Evolutionary conservation across 2,888 invertebrate species (phyloP).

Genomic region (Drosophila melanocephala): DNA sequence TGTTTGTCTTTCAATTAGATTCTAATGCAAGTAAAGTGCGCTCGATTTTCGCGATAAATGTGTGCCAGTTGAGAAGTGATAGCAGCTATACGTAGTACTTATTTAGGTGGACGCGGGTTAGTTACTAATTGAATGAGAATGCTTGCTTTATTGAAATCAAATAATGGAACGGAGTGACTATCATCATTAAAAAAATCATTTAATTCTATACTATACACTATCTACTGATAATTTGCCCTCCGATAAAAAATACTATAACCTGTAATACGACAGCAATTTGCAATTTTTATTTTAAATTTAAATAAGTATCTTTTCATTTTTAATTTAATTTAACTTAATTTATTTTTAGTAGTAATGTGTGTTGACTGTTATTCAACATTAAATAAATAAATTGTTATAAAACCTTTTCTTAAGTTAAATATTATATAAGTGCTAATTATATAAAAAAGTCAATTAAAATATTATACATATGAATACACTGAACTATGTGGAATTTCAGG

Average conservation of each 20-base stretch:
- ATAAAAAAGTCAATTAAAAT: neutral
- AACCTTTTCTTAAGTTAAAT: neutral
- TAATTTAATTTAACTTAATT: neutral
- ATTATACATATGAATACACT: neutral
- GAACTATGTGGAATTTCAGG: constrained; percentile 12
- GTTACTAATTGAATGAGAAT: constrained; percentile 2
- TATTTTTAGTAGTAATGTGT: neutral
- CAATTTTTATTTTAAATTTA: neutral
- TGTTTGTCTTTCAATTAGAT: constrained; percentile 36
- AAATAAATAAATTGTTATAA: neutral
- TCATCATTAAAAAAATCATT: neutral
- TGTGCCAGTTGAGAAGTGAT: neutral
- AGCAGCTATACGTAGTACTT: neutral
- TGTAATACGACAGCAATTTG: neutral
- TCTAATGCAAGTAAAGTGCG: constrained; percentile 23
- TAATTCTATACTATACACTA: neutral
- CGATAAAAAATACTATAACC: neutral
- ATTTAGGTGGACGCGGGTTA: neutral
- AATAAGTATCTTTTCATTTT: neutral
- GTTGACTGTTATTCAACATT: neutral
- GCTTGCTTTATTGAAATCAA: neutral
- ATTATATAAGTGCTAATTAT: neutral
- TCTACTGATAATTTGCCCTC: too few species aligned
- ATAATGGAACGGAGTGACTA: neutral
- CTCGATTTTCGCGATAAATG: constrained; percentile 17